Base-by-base conservation (phyloP, 2,113 vertebrate species). In the Poicephalus gulielmi region DNA sequence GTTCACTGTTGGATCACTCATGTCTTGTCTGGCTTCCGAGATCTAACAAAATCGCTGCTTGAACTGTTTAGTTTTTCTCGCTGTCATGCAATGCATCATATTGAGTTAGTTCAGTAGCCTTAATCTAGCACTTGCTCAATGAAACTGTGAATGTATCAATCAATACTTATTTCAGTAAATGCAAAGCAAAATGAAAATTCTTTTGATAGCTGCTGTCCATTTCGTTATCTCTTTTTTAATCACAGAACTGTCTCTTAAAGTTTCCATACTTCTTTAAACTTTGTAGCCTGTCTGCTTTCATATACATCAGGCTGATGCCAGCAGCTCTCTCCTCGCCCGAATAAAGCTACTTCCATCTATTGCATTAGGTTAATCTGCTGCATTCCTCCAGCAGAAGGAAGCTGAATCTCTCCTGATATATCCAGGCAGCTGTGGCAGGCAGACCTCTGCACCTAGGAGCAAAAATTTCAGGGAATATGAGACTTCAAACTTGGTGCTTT, bases 191-290 rank as follows among this genome's bases (percentile, higher is more conserved):
- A 75, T 44, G 44, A 66, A 86, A 71, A 92, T 94, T 95, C 53
- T 95, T 92, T 79, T 93, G 96, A 92, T 81, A 95, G 44, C 79
- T 44, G 87, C 77, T 93, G 91, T 95, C 94, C 49, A 3, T 95
- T 95, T 92, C 11, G 43, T 94, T 88, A 80, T 83, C 64, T 93
- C 28, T 62, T 77, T 49, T 71, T 77, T 46, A 83, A 75, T 90
- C 70, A 69, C 28, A 81, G 62, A 96, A 71, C 55, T 46, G 69
- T 93, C 68, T 93, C 46, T 59, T 79, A 27, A 95, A 91, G 63
- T 88, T 95, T 82, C 71, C 39, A 31, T 22, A 25, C 30, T 93
- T 88, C 66, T 50, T 92, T 77, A 53, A 91, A 92, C 59, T 96
- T 68, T 53, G 70, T 84, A 86, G 74, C 23, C 62, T 96, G 94